A percentile compares a stretch with the other conserved stretches of the same genome.
Evolutionary conservation across 2,797 vertebrate species (phyloP).

Genomic region (Trachops cirrhosus): DNA sequence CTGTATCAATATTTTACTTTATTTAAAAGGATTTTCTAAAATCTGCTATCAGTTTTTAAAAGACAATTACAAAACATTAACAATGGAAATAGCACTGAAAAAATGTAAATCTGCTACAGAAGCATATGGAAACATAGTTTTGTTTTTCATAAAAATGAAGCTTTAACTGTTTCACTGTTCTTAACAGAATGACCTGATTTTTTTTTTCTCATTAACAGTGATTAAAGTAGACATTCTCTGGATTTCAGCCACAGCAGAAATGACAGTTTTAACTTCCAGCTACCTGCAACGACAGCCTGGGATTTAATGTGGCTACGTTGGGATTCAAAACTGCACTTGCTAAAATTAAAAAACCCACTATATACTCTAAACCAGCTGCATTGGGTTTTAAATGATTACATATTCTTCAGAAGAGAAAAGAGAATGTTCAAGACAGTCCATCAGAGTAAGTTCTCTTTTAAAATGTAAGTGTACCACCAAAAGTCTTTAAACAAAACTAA

Average conservation of each 20-base stretch:
- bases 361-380: neutral
- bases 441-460: neutral
- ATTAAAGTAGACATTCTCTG: neutral
- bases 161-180: neutral
- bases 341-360: neutral
- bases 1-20: neutral
- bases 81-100: neutral
- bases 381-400: neutral
- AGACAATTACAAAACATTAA: neutral
- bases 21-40: neutral
- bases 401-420: neutral
- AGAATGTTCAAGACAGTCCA: neutral
- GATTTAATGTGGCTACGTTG: neutral
- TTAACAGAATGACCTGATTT: accelerated
- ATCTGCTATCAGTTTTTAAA: neutral
- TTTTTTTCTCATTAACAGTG: neutral
- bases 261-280: neutral
- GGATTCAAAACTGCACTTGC: neutral
- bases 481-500: neutral
- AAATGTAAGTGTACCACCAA: neutral
- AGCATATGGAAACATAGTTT: neutral
- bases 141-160: neutral
- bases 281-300: neutral
- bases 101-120: neutral
- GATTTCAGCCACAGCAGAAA: neutral